phyloP scores from a whole-genome alignment of 2,797 vertebrate species.

The Alfaro cultratus region DNA sequence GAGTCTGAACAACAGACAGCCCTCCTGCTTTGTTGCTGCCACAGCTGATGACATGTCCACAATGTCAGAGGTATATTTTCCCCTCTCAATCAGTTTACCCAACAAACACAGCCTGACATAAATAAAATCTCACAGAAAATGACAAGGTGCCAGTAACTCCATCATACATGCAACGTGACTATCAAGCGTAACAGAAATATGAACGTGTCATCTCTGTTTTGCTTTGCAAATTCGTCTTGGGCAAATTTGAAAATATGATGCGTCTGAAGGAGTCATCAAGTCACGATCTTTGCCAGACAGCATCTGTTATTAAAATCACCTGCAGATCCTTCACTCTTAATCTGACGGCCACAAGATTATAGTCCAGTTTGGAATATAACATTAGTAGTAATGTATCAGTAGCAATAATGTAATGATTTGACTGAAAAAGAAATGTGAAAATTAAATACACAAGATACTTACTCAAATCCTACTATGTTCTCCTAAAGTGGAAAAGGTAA shows the following conservation, averaged over 20 bases:
- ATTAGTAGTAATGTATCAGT: background rate
- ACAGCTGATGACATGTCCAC: conserved; percentile 3
- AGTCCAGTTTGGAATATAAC: background rate
- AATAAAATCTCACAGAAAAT: background rate
- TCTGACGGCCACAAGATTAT: background rate
- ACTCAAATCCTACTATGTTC: background rate
- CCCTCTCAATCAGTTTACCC: background rate
- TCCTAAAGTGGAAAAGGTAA: background rate
- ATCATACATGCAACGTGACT: background rate
- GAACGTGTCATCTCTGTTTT: background rate
- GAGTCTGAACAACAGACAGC: conserved; percentile 6
- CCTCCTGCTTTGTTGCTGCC: background rate
- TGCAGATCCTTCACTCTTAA: background rate
- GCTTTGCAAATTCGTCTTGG: background rate
- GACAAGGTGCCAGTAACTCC: background rate
- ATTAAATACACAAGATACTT: background rate
- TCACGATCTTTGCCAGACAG: background rate
- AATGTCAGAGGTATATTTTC: background rate
- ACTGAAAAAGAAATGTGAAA: background rate
- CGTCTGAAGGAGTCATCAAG: background rate
- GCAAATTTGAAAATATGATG: background rate
- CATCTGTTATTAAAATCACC: background rate
- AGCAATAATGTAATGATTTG: background rate
- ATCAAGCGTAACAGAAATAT: background rate
- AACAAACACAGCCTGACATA: background rate